Conservation (phyloP, 2,797 vertebrate species). For the Simalia tracyae region DNA sequence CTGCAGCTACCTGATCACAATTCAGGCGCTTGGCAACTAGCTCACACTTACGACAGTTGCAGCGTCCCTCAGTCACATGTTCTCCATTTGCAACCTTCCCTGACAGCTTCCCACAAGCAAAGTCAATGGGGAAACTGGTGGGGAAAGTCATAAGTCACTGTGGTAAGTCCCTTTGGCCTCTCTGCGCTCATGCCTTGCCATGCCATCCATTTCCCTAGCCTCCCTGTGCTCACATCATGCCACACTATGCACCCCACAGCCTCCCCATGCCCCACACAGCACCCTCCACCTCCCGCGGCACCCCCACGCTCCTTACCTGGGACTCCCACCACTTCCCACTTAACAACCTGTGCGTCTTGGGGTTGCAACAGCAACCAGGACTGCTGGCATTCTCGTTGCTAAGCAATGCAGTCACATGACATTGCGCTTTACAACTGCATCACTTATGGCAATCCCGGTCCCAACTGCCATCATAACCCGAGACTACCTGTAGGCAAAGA, state of each 20-base stretch:
- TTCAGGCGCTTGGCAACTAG: background rate
- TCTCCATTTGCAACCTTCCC: background rate
- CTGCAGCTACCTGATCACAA: background rate
- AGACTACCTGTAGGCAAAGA: background rate
- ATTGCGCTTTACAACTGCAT: background rate
- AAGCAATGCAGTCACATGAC: background rate
- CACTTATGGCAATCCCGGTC: background rate
- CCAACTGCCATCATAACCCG: background rate
- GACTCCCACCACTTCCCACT: background rate
- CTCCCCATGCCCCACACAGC: background rate
- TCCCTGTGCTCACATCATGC: background rate
- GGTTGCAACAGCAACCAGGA: background rate
- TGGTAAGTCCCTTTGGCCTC: background rate
- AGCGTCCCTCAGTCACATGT: background rate
- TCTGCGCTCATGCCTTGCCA: background rate
- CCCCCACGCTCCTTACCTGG: background rate
- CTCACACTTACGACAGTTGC: background rate
- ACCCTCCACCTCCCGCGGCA: background rate
- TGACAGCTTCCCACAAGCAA: background rate
- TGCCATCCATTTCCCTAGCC: background rate
- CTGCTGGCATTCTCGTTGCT: background rate
- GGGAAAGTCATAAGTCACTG: background rate
- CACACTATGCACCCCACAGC: background rate
- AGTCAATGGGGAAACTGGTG: background rate
- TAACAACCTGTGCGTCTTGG: background rate